Evolutionary conservation across 2,797 vertebrate species (phyloP).

Genomic region (Centropyge bicolor): DNA sequence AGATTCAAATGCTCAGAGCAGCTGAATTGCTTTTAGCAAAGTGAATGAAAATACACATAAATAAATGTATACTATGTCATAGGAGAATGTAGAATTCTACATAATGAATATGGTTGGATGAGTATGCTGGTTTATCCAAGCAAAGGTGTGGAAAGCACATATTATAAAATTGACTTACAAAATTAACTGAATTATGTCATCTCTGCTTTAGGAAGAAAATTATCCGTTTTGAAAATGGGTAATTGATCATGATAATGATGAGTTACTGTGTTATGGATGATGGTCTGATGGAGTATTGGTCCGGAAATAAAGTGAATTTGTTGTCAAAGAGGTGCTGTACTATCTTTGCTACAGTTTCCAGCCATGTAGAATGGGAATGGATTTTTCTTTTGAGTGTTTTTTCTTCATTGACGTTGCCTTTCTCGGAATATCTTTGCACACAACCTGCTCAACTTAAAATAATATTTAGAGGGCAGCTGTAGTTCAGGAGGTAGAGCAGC

Average conservation of each 20-base stretch:
- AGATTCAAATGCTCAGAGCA: not conserved
- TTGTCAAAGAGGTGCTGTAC: not conserved
- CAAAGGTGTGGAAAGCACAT: not conserved
- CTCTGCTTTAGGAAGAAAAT: not conserved
- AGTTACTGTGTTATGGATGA: not conserved
- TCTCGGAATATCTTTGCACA: not conserved
- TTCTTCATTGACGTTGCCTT: no score
- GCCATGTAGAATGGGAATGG: not conserved
- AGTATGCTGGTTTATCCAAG: slow-evolving; percentile 4
- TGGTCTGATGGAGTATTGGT: slow-evolving; percentile 7
- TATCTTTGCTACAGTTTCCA: not conserved
- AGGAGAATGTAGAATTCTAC: not conserved
- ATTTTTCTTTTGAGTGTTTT: no score
- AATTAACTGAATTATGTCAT: not conserved
- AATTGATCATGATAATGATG: slow-evolving; percentile 1
- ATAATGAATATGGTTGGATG: slow-evolving; percentile 4
- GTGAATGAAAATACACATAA: not conserved
- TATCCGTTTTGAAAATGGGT: not conserved
- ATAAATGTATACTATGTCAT: not conserved
- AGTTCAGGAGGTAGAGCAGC: no score
- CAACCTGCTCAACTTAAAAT: not conserved
- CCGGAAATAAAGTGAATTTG: not conserved
- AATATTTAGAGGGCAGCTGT: no score
- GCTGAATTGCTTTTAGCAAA: not conserved
- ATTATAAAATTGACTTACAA: no score